Evolutionary conservation across 1,140 invertebrate species (phyloP).

Genomic region (Littorina saxatilis): DNA sequence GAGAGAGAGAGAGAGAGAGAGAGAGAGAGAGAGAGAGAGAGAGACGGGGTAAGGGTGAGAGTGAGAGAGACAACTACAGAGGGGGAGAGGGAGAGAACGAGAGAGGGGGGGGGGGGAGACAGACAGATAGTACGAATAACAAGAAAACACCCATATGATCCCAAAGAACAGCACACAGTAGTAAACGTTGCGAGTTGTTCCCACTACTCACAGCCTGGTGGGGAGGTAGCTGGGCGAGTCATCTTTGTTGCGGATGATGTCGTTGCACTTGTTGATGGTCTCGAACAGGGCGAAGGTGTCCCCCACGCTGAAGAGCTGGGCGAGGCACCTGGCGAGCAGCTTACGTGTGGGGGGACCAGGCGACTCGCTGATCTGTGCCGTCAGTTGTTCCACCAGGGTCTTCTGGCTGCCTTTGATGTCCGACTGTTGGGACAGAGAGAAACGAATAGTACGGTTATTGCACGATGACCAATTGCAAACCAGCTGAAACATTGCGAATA

Average conservation of each 20-base stretch:
- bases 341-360: constrained; percentile 94
- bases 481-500: too few relatives aligned
- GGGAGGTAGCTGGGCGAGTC: constrained; percentile 96
- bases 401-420: constrained; percentile 98
- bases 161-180: too few relatives aligned
- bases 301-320: constrained; percentile 96
- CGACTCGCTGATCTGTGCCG: constrained; percentile 88
- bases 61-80: background rate
- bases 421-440: constrained; percentile 79
- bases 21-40: background rate
- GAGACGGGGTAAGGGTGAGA: background rate
- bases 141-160: too few relatives aligned
- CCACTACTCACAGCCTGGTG: constrained; percentile 90
- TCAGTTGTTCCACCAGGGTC: constrained; percentile 95
- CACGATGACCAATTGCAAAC: too few relatives aligned
- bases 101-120: too few relatives aligned
- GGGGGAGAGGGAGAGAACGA: too few relatives aligned
- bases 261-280: constrained; percentile 98
- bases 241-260: constrained; percentile 97
- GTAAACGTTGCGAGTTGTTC: too few relatives aligned
- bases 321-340: constrained; percentile 93
- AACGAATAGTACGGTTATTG: too few relatives aligned
- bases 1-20: background rate
- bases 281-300: constrained; percentile 98
- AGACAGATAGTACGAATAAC: too few relatives aligned